Conservation (phyloP, 2,888 invertebrate species). For the Torymus tubicola region DNA sequence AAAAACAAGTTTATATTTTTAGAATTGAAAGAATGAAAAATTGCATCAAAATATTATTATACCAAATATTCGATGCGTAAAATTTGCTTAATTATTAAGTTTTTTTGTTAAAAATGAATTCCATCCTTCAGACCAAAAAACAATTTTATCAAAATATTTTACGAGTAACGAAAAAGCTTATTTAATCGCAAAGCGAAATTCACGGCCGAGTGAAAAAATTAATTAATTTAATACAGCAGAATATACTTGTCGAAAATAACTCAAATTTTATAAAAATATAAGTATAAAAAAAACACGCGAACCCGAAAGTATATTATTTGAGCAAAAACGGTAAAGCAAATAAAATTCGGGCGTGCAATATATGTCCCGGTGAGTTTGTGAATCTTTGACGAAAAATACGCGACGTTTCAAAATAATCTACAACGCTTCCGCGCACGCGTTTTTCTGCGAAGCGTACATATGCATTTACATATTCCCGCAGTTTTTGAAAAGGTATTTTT, state of each 20-base stretch:
- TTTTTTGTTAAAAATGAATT: too few species aligned
- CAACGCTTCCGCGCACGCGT: background rate
- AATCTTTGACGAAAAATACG: conserved; percentile 13
- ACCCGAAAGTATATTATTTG: background rate
- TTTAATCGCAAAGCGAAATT: background rate
- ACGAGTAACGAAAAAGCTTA: too few species aligned
- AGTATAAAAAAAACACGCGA: background rate
- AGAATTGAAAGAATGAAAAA: too few species aligned
- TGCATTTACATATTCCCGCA: background rate
- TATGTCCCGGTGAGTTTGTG: background rate
- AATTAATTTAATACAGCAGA: background rate
- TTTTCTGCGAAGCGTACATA: background rate
- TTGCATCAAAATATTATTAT: too few species aligned
- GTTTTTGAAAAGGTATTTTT: conserved; percentile 46
- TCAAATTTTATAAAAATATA: conserved; percentile 11
- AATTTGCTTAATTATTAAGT: too few species aligned
- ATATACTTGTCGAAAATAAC: background rate
- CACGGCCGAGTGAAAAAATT: background rate
- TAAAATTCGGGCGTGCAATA: background rate
- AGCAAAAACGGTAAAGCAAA: conserved; percentile 7
- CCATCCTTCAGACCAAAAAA: too few species aligned
- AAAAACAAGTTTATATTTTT: too few species aligned
- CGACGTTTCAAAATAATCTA: conserved; percentile 35
- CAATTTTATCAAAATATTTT: too few species aligned
- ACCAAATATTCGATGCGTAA: too few species aligned